phyloP scores from a whole-genome alignment of 1,140 invertebrate species.

The Neocloeon triangulifer region DNA sequence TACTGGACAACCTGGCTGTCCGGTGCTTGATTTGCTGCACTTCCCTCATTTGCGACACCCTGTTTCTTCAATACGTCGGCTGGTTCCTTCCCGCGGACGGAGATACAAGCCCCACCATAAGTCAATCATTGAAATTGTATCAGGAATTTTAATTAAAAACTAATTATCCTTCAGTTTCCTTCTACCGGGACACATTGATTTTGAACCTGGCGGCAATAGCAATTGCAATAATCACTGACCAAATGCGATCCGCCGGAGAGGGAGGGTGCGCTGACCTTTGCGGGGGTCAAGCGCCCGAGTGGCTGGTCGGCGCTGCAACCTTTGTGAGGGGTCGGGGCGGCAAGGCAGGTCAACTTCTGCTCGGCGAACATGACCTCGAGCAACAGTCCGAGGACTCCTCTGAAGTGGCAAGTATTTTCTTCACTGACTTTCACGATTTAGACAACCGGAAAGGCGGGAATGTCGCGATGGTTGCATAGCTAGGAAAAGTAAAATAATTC shows the following conservation, averaged over 20 bases:
- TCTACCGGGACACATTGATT: constrained; percentile 1
- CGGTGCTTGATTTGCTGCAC: constrained; percentile 18
- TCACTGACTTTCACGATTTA: constrained; percentile 10
- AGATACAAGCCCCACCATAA: constrained; percentile 1
- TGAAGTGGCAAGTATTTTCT: too few relatives aligned
- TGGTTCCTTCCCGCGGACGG: constrained; percentile 20
- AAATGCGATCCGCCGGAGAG: constrained; percentile 1
- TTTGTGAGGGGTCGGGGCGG: too few relatives aligned
- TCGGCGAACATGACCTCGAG: too few relatives aligned
- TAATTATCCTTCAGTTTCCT: constrained; percentile 1
- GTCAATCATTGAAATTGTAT: too few relatives aligned
- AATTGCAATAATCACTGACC: not conserved
- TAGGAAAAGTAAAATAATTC: constrained; percentile 15
- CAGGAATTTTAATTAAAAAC: too few relatives aligned
- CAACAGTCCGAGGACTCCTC: too few relatives aligned
- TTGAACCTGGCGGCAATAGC: not conserved
- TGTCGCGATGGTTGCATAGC: constrained; percentile 14
- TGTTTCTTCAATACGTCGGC: constrained; percentile 18
- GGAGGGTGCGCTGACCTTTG: too few relatives aligned
- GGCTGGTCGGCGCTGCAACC: too few relatives aligned
- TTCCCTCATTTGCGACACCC: constrained; percentile 22
- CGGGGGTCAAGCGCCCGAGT: too few relatives aligned
- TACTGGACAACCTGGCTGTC: constrained; percentile 21
- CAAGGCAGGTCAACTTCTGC: too few relatives aligned
- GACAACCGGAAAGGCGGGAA: constrained; percentile 14